These are phyloP conservation scores for Mustela erminea DNA, from an alignment of 2,797 vertebrate genomes.

Conservation along the genomic window DNA sequence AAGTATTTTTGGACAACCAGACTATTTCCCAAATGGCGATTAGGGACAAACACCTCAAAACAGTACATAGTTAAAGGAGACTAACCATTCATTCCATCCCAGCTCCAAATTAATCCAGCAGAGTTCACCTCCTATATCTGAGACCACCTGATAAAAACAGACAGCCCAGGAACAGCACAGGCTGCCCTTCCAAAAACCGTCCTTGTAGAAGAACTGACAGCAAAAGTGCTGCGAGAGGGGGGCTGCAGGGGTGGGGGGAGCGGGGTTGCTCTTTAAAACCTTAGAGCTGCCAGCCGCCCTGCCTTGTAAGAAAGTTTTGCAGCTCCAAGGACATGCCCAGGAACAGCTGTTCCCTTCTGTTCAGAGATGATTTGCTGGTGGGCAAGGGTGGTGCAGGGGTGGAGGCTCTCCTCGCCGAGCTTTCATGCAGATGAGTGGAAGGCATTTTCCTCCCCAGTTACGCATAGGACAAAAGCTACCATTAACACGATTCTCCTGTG, in stretches of 20 bases:
- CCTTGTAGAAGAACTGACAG: neutral
- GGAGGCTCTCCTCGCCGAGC: neutral
- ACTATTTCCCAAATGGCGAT: neutral
- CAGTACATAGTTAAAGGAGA: neutral
- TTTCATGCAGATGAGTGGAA: neutral
- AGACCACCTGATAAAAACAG: neutral
- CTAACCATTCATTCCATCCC: neutral
- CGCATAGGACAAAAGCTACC: neutral
- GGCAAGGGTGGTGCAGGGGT: neutral
- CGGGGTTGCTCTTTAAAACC: neutral
- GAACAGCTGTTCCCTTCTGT: neutral
- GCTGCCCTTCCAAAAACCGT: neutral
- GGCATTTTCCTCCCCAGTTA: neutral
- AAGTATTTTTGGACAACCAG: neutral
- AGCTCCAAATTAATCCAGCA: neutral
- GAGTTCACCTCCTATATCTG: neutral
- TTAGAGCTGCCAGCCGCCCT: neutral
- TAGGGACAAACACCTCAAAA: neutral
- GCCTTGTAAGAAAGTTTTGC: neutral
- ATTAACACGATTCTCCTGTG: neutral
- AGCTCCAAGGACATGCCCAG: neutral
- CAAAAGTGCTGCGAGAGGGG: fast-evolving
- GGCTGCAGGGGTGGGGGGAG: fast-evolving
- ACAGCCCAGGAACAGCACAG: neutral
- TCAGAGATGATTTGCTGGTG: neutral